phyloP scores from a whole-genome alignment of 1,140 invertebrate species.

The Galleria mellonella region DNA sequence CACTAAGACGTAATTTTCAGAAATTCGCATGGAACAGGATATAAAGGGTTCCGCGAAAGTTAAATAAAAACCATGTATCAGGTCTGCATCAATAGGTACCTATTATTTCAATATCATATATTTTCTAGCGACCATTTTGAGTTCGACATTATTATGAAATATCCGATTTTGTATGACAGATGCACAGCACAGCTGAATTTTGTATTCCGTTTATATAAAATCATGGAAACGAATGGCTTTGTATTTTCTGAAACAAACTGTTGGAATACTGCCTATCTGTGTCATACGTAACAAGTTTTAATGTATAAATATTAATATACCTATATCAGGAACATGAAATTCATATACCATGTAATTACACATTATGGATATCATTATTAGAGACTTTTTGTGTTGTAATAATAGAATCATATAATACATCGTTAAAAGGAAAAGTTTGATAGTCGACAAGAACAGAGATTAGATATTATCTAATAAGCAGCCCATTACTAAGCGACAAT shows the following conservation, averaged over 20 bases:
- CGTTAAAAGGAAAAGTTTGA: not conserved
- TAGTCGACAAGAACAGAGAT: no score
- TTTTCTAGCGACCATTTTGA: not conserved
- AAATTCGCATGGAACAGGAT: no score
- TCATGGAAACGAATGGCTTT: slow-evolving; percentile 10
- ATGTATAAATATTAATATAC: no score
- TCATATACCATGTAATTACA: no score
- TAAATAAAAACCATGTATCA: no score
- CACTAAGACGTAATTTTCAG: no score
- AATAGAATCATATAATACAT: not conserved
- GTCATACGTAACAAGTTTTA: not conserved
- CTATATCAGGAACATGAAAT: no score
- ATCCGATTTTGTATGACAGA: slow-evolving; percentile 2
- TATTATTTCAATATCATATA: not conserved
- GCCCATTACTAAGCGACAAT: not conserved
- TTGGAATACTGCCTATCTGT: slow-evolving; percentile 10
- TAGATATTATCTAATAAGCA: not conserved
- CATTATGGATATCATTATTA: no score
- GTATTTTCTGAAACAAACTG: slow-evolving; percentile 9
- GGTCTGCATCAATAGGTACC: not conserved
- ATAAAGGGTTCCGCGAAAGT: no score
- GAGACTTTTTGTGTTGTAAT: no score
- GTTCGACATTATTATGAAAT: not conserved
- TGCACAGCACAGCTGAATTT: slow-evolving; percentile 5
- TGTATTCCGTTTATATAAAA: slow-evolving; percentile 9